Base-by-base conservation (phyloP, 2,113 vertebrate genomes). In the Tylochromis polylepis region DNA sequence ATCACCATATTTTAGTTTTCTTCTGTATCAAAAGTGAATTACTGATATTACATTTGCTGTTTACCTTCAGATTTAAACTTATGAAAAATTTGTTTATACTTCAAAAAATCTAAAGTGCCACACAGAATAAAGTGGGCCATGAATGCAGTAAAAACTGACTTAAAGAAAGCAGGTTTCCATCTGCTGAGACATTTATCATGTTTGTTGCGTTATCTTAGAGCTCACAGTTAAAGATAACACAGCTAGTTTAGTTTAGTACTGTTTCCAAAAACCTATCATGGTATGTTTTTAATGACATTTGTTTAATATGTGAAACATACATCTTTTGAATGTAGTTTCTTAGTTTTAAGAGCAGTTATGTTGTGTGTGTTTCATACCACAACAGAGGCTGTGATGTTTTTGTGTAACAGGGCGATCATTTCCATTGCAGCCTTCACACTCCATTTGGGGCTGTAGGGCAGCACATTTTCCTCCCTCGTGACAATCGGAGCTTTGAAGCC, bases 391-490 rank as follows among this genome's bases (percentile, higher is more conserved):
- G 88, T 96, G 46, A 98, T 82, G 89, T 91, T 96, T 72, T 94
- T 87, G 89, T 98, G 96, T 36, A 98, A 75, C 3, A 97, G 95
- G 12, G 97, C 95, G 5, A 97, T 93, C 97, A 98, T 97, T 5
- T 96, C 87, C 94, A 95, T 94, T 29, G 97, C 4, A 0, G 98
- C 97, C 81, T 96, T 96, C 90, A 98, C 46, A n/a, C 97, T 98
- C 98, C 98, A 99, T 36, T 95, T 90, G 0, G 97, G 97, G 79
- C 95, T 92, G 78, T 99, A 99, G 1, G 97, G 96, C 91, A 99
- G 94, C 84, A 97, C 94, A 5, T 94, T 57, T 38, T 80, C 46
- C 0, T 95, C 84, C 9, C 88, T 85, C 65, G n/a, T 85, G 3
- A 60, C 34, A 1, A 34, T 46, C 2, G 97, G 93, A 12, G 98